Evolutionary conservation across 2,113 vertebrate genomes (phyloP).

Genomic region (Pterocles burchelli): DNA sequence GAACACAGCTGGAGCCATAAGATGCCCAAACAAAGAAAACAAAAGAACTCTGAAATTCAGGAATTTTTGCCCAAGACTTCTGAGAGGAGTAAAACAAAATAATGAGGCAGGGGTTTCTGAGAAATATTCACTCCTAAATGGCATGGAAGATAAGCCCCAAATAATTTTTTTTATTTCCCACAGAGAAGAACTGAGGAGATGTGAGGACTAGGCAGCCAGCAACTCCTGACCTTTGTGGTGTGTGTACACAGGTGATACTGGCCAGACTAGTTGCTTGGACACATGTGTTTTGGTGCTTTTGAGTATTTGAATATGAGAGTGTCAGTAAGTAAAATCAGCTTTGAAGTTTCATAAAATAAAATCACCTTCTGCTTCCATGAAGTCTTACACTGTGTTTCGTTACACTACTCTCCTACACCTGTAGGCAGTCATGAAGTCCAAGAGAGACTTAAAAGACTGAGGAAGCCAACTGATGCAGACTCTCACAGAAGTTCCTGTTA

Average conservation of each 20-base stretch:
- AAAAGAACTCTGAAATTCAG: neutral
- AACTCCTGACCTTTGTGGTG: neutral
- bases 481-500: neutral
- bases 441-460: neutral
- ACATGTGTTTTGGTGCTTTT: neutral
- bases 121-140: neutral
- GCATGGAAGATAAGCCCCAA: neutral
- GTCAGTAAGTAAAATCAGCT: neutral
- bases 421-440: neutral
- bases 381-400: neutral
- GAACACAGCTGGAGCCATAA: neutral
- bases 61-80: neutral
- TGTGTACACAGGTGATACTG: neutral
- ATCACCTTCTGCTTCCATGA: neutral
- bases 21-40: neutral
- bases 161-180: neutral
- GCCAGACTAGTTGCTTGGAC: neutral
- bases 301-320: neutral
- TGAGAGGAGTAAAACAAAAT: neutral
- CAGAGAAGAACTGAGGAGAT: neutral
- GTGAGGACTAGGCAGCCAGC: neutral
- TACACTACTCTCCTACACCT: neutral
- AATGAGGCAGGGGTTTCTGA: neutral
- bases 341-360: neutral
- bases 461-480: neutral